Evolutionary conservation across 2,888 invertebrate species (phyloP), one percentile per base, ranked within the genome.

Genomic region (Lobophora halterata): DNA sequence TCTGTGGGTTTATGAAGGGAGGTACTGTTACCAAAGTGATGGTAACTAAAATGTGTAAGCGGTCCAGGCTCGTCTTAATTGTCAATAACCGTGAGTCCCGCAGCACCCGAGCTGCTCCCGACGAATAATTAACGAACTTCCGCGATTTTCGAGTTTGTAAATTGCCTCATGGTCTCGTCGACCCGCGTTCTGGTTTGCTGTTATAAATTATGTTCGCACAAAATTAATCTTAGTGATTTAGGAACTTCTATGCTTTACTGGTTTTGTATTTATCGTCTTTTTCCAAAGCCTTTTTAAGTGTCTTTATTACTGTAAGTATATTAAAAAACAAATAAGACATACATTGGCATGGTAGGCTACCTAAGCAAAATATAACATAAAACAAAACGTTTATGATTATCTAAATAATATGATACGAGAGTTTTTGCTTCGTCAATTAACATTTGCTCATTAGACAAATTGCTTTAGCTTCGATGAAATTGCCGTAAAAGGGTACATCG

Each of bases 121-220:
- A 64, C 76, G 79, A 85, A 87, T 85, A 86, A 86, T 87, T 87
- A 86, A 87, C 83, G 79, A 83, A 86, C 83, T 86, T 86, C 79
- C 79, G 76, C 81, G 85, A 87, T 87, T 86, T 87, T 83, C 80
- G 80, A 86, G 82, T 86, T 86, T 81, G 80, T 83, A 83, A 86
- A 86, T 83, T 81, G 79, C 82, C 81, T 82, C 77, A 82, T 79
- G 83, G 81, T 82, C 79, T 80, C 77, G 77, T 77, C 77, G 79
- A 76, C 78, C 78, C 76, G 74, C 71, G 75, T 76, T 65, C 80
- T 79, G 81, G 81, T 77, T 78, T 74, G 73, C 71, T 71, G 71
- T 71, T 79, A 85, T 83, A 81, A 86, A 85, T 86, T 82, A 83
- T 83, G 79, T 78, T 70, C 77, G 68, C 71, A 57, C 69, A 81